These are phyloP conservation scores for Ophioninae sp. DNA, from an alignment of 2,888 invertebrate species.

Conservation along the genomic window DNA sequence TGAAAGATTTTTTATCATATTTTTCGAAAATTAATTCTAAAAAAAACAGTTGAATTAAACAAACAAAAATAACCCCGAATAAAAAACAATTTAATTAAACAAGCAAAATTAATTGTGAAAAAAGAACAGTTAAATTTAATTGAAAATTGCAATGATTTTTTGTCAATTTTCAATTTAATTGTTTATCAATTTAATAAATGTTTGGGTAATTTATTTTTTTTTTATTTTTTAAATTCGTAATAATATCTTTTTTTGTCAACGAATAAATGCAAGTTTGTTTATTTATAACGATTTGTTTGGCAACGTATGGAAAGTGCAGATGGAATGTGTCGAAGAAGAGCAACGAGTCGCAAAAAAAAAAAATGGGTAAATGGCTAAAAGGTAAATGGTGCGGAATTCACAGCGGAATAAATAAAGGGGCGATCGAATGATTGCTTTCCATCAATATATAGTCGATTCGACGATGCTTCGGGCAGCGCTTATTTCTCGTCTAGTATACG, in stretches of 20 bases:
- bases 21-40: no score
- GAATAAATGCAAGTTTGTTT: neutral
- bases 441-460: slow-evolving; percentile 44
- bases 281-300: neutral
- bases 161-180: no score
- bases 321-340: neutral
- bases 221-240: no score
- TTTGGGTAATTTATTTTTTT: no score
- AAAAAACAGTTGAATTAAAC: no score
- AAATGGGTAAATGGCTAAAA: neutral
- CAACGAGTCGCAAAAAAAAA: slow-evolving; percentile 3
- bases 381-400: slow-evolving; percentile 12
- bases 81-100: no score
- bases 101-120: no score
- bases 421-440: slow-evolving; percentile 31
- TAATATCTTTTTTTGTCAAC: neutral
- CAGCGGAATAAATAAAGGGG: slow-evolving; percentile 32
- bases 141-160: no score
- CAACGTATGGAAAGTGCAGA: neutral
- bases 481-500: neutral
- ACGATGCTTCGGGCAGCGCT: neutral
- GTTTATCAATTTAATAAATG: no score
- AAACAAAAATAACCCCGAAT: no score
- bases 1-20: no score
- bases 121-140: no score